Evolutionary conservation across 2,888 invertebrate genomes (phyloP), one percentile per base, ranked within the genome.

Genomic region (Pachliopta kotzebuea): DNA sequence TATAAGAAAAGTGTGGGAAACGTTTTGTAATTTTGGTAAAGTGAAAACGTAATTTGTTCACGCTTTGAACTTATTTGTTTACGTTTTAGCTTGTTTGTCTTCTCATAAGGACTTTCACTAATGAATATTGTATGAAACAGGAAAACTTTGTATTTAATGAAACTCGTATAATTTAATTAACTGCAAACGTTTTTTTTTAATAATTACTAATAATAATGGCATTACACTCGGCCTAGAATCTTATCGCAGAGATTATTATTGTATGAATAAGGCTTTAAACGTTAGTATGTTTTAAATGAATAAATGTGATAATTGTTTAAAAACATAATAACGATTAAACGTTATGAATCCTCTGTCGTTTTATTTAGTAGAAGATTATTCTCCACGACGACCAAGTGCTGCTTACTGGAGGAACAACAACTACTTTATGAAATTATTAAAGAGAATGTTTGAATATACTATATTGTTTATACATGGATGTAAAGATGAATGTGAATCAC

Each of bases 191-290:
- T 23, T 57, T 18, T 23, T 57, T 50, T 52, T 11, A 52, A 17
- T 45, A 50, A 50, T 59, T 31, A 59, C 50, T 50, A 45, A 20
- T 26, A 8, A 17, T 14, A 26, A 29, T 50, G 26, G 45, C 50
- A 21, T 59, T 26, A 59, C n/a, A 29, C 26, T 3, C 49, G 56
- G 29, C 29, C 49, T 50, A 31, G n/a, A 18, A 24, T 11, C 6
- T 50, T 53, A 54, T 53, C 11, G 37, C 14, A 31, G 6, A n/a
- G 52, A 60, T 60, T 37, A 60, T 8, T 8, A 11, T 53, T 24
- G 37, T 21, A 24, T 37, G 37, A 31, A 59, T 50, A 58, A 29
- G 6, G n/a, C n/a, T 21, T 50, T 52, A 2, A 52, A 49, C 6
- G 20, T n/a, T 45, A 18, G 31, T 31, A 31, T 31, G 31, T 11